phyloP scores from a whole-genome alignment of 2,113 vertebrate species.

The Oncorhynchus clarkii region DNA sequence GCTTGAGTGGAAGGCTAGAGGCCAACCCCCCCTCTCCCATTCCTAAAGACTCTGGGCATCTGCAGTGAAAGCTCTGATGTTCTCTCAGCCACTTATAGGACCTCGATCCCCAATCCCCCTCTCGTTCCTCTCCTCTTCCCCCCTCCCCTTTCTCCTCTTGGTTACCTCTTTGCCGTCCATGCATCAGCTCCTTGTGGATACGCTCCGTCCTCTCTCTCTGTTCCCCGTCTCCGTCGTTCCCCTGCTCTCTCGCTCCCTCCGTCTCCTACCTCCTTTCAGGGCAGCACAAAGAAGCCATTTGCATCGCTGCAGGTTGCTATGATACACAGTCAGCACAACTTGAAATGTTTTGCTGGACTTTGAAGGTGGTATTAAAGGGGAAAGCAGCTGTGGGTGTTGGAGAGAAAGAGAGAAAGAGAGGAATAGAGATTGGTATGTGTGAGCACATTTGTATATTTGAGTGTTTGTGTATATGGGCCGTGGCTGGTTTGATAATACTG shows the following conservation, averaged over 20 bases:
- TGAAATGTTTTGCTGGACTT: constrained; percentile 59
- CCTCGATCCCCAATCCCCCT: neutral
- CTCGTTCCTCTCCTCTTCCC: neutral
- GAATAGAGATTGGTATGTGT: constrained; percentile 7
- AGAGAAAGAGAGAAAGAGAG: constrained; percentile 5
- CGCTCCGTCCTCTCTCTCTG: constrained; percentile 7
- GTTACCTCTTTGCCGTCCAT: constrained; percentile 41
- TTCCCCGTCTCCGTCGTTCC: constrained; percentile 12
- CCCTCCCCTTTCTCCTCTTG: constrained; percentile 17
- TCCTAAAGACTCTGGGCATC: neutral
- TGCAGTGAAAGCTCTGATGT: neutral
- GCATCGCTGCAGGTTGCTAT: constrained; percentile 67
- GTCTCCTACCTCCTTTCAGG: constrained; percentile 56
- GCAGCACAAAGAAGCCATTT: constrained; percentile 62
- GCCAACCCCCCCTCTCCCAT: neutral
- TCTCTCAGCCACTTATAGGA: neutral
- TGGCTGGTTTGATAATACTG: neutral
- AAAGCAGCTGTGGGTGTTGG: constrained; percentile 41
- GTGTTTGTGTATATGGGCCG: constrained; percentile 16
- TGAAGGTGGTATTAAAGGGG: constrained; percentile 51
- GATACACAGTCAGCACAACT: constrained; percentile 53
- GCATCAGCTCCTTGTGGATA: constrained; percentile 30
- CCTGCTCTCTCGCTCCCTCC: constrained; percentile 25
- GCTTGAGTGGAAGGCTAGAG: neutral
- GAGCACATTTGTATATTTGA: neutral